Percentiles rank a stretch among this genome's conserved stretches.
phyloP scores from a whole-genome alignment of 2,888 invertebrate species.

The Agrochola lychnidis region DNA sequence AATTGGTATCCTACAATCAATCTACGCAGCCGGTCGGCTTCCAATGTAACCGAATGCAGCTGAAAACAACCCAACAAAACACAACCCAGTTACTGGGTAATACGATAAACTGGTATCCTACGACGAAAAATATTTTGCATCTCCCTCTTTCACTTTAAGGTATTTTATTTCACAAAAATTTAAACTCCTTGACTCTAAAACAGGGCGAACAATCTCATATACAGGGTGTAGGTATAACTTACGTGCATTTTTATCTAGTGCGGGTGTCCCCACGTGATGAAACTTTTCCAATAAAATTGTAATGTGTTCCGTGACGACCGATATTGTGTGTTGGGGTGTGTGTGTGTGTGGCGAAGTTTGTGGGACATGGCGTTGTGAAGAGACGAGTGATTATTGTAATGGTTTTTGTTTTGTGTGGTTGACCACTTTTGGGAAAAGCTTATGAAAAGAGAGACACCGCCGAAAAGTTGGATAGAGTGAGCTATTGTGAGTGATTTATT shows the following conservation, averaged over 20 bases:
- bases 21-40: no score
- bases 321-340: conserved; percentile 44
- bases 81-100: no score
- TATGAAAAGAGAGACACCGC: not conserved
- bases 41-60: no score
- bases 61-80: no score
- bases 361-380: conserved; percentile 10
- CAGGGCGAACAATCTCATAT: conserved; percentile 23
- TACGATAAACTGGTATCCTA: not conserved
- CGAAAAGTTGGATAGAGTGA: not conserved
- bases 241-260: conserved; percentile 54
- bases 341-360: conserved; percentile 11
- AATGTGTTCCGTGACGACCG: conserved; percentile 71
- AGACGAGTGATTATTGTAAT: not conserved
- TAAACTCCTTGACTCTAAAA: not conserved
- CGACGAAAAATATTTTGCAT: not conserved
- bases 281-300: conserved; percentile 82
- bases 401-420: not conserved
- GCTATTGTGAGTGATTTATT: not conserved
- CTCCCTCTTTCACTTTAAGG: not conserved
- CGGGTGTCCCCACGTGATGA: conserved; percentile 30
- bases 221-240: conserved; percentile 15
- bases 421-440: not conserved
- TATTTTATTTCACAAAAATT: not conserved
- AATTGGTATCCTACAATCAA: not conserved